Percentiles rank a stretch among this genome's conserved stretches.
Conservation (phyloP, 2,888 invertebrate species). For the Muschampia plurimacula region DNA sequence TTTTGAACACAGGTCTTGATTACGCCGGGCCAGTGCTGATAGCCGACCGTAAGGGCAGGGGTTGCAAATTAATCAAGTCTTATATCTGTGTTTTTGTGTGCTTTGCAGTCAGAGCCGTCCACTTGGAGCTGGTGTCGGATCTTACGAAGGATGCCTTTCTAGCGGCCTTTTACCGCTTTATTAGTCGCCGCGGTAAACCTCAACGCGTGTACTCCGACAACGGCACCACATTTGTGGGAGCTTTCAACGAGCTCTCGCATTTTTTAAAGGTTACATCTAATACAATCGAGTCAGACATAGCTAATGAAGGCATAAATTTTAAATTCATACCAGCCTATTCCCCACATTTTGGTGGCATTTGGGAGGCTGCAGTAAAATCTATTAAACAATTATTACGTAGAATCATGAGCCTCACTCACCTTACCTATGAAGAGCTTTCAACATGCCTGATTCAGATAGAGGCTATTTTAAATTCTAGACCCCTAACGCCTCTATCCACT, state of each 20-base stretch:
- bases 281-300: conserved; percentile 4
- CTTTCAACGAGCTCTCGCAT: conserved; percentile 33
- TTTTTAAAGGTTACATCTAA: conserved; percentile 16
- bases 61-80: conserved; percentile 41
- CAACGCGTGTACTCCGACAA: conserved; percentile 41
- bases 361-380: conserved; percentile 35
- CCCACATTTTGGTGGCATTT: conserved; percentile 36
- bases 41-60: conserved; percentile 46
- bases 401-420: conserved; percentile 32
- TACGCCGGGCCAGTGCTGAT: conserved; percentile 48
- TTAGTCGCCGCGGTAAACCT: conserved; percentile 41
- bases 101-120: conserved; percentile 45
- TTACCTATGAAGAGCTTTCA: conserved; percentile 41
- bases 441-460: conserved; percentile 40
- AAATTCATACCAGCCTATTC: conserved; percentile 31
- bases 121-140: conserved; percentile 45
- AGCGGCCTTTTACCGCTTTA: conserved; percentile 42
- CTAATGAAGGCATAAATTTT: conserved; percentile 27
- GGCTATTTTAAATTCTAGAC: conserved; percentile 34
- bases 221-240: conserved; percentile 43
- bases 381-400: conserved; percentile 22
- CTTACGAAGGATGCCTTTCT: conserved; percentile 43
- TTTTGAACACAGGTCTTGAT: conserved; percentile 43
- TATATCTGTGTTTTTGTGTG: conserved; percentile 49
- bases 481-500: conserved; percentile 20